A percentile compares a stretch with the other conserved stretches of the same genome.
Evolutionary conservation across 2,113 vertebrate species (phyloP).

Genomic region (Centropus bengalensis): DNA sequence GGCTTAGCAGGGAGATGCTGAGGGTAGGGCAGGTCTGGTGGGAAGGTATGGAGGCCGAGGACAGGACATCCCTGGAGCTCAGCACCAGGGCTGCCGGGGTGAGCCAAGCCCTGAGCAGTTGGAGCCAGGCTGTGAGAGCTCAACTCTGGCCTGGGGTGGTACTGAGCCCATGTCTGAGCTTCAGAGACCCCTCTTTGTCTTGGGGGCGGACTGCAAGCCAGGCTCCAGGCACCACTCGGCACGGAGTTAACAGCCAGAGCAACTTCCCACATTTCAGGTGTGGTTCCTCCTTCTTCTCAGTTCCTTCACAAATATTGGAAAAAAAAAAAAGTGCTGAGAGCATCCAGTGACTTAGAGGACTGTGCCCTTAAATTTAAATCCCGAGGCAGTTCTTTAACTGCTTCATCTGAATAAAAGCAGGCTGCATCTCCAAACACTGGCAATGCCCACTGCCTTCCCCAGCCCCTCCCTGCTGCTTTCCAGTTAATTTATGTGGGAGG

Average conservation of each 20-base stretch:
- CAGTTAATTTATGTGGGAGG: slow-evolving; percentile 24
- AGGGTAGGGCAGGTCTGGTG: not conserved
- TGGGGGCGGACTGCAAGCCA: not conserved
- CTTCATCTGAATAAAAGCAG: not conserved
- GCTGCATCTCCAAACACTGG: not conserved
- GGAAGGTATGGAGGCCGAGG: not conserved
- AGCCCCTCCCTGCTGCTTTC: not conserved
- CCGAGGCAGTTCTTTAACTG: not conserved
- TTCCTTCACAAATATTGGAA: not conserved
- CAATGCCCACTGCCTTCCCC: not conserved
- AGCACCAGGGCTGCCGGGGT: not conserved
- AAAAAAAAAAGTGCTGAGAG: not conserved
- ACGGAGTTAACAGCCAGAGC: not conserved
- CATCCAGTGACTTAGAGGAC: not conserved
- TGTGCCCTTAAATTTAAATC: not conserved
- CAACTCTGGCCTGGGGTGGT: not conserved
- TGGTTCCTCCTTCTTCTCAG: not conserved
- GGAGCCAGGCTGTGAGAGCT: not conserved
- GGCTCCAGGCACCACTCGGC: not conserved
- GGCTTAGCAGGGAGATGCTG: not conserved
- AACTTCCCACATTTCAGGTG: not conserved
- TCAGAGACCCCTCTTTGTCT: not conserved
- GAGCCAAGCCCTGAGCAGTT: not conserved
- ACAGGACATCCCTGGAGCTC: not conserved
- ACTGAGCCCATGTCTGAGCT: not conserved